These are phyloP conservation scores for Agrotis segetum DNA, from an alignment of 2,888 invertebrate genomes.

Conservation along the genomic window DNA sequence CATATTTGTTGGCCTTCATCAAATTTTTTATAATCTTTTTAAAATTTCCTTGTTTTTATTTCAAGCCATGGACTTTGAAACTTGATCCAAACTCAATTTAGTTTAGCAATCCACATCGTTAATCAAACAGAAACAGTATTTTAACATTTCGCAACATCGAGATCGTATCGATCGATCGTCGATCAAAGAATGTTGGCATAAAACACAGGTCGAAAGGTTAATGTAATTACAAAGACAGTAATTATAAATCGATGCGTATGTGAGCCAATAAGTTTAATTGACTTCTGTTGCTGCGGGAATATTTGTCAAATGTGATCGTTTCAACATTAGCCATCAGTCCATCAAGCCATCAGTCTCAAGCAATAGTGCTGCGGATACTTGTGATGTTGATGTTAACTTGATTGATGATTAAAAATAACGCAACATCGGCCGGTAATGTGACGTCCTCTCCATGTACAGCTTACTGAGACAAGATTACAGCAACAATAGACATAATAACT, in stretches of 20 bases:
- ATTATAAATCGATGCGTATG: conserved; percentile 55
- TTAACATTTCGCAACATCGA: conserved; percentile 37
- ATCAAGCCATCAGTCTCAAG: conserved; percentile 58
- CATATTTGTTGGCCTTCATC: background rate
- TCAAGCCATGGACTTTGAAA: conserved; percentile 15
- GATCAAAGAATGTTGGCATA: conserved; percentile 25
- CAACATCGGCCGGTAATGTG: conserved; percentile 72
- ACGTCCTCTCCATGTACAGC: conserved; percentile 58
- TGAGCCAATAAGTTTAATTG: conserved; percentile 61
- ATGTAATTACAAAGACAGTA: conserved; percentile 61
- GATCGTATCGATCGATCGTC: too few relatives aligned
- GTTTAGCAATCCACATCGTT: conserved; percentile 52
- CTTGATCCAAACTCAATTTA: conserved; percentile 40
- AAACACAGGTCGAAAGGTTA: conserved; percentile 53
- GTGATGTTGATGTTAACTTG: conserved; percentile 71
- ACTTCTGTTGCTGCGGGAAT: conserved; percentile 54
- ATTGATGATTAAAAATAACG: conserved; percentile 81
- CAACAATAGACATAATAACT: conserved; percentile 64
- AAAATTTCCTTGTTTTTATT: conserved; percentile 6
- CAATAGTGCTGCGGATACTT: conserved; percentile 54
- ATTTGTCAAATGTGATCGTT: conserved; percentile 73
- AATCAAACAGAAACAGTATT: conserved; percentile 46
- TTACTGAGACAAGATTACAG: conserved; percentile 65
- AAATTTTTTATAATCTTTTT: conserved; percentile 5
- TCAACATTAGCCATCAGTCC: conserved; percentile 68